Base-by-base conservation (phyloP, 1,140 invertebrate species). In the Ylistrum balloti region DNA sequence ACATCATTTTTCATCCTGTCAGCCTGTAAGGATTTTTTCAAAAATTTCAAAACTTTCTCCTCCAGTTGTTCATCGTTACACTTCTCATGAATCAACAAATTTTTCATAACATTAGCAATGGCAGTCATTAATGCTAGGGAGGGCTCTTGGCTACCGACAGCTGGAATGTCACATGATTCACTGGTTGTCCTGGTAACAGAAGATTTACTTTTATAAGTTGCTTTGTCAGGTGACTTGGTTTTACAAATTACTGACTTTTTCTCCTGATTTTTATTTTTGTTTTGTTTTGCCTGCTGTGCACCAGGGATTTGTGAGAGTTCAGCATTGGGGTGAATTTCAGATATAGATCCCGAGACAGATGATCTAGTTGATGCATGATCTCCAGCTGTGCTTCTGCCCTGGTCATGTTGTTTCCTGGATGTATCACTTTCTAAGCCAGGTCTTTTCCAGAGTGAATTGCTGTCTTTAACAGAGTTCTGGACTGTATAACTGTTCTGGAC, bases 81-180 rank as follows among this genome's bases (percentile, higher is more conserved):
- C n/a, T 74, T n/a, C 9, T 74, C 56, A 74, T 74, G 56, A n/a
- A n/a, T 74, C 56, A 74, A n/a, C 0, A 74, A 28, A 22, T n/a
- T 74, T 74, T 74, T 74, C 56, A 74, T 74, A 28, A 74, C 56
- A 28, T 74, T 74, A 17, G 56, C 56, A 74, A 74, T 74, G 15
- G 56, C 56, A 28, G 56, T 28, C n/a, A 17, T 74, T 74, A 74
- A 74, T 74, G 56, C 56, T 7, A 28, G 22, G 17, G 56, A 74
- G 22, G 56, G 56, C n/a, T 74, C 56, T 0, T 0, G 56, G 1
- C 1, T 45, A 45, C 28, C 56, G 5, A 28, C 56, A 28, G 22
- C 56, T 74, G 56, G 56, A 74, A 74, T 74, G 56, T 74, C n/a
- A n/a, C 0, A 11, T 1, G 56, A 74, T 28, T 74, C n/a, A 74